Evolutionary conservation across 2,888 invertebrate species (phyloP), one percentile per base, ranked within the genome.

Genomic region (Synergus laeviventris): DNA sequence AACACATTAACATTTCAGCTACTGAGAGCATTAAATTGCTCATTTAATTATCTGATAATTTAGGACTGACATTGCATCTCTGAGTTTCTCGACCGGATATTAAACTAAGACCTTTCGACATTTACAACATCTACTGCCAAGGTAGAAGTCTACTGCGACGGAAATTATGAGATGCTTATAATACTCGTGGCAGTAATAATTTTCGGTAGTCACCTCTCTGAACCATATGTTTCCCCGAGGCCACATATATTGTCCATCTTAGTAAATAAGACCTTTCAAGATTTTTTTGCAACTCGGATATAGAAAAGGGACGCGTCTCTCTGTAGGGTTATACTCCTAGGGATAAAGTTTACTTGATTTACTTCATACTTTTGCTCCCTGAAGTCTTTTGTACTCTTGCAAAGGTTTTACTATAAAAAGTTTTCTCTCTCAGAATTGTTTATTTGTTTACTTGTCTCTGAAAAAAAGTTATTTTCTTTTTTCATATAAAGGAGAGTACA

Each of bases 81-180:
- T n/a, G 64, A 42, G 24, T 49, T 45, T 49, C 66, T 45, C 42
- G 45, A 66, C 66, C 66, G 66, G 66, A 66, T 66, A 66, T 66
- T 66, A 66, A 66, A 66, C 45, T 66, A 66, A 21, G 24, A 31
- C 45, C 66, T 45, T 24, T 24, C 9, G 16, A 66, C 45, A 31
- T 49, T 66, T 31, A 49, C n/a, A 45, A 45, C 42, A 45, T 66
- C 45, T 21, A 45, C 42, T 31, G 9, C 38, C n/a, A 38, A 60
- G 61, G 36, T 36, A 36, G 45, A 66, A 66, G 45, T 66, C 45
- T 49, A 66, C 66, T 49, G 1, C 14, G 45, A 24, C 66, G 66
- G 66, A 66, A 66, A 66, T 66, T 66, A 49, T 66, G 66, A 66
- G 45, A 42, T 42, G 42, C 24, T 49, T 45, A 45, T 49, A 66